Percentiles rank a stretch among this genome's conserved stretches.
These are phyloP conservation scores for Mesochorus sp. DNA, from an alignment of 2,888 invertebrate genomes.

Conservation along the genomic window DNA sequence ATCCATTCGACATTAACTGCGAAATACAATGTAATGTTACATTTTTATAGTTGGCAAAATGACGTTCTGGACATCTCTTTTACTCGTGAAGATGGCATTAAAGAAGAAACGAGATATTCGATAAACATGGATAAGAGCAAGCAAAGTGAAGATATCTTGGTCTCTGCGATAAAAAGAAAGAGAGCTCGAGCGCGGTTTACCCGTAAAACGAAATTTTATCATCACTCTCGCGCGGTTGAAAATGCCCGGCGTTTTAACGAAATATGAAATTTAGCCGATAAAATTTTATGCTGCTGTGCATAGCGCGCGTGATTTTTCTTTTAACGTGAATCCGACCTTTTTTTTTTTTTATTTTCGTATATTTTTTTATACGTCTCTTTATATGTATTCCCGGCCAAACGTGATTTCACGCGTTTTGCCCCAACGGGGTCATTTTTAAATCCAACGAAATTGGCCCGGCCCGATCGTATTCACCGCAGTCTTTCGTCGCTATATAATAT, in stretches of 20 bases:
- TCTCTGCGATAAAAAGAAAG: not conserved
- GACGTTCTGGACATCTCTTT: not conserved
- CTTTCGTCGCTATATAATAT: constrained; percentile 24
- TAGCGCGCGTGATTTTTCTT: constrained; percentile 16
- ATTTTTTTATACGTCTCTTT: too few species aligned
- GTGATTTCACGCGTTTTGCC: not conserved
- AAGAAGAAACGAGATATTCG: constrained; percentile 23
- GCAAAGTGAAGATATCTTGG: not conserved
- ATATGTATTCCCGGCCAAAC: not conserved
- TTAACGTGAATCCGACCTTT: not conserved
- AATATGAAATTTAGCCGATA: constrained; percentile 70
- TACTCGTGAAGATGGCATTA: not conserved
- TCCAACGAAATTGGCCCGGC: constrained; percentile 55
- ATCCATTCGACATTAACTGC: not conserved
- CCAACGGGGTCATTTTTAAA: constrained; percentile 60
- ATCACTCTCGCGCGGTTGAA: constrained; percentile 46
- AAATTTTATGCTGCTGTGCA: constrained; percentile 64
- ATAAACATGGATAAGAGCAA: constrained; percentile 30
- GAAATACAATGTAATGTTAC: not conserved
- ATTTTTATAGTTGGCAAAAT: constrained; percentile 24
- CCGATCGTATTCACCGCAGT: constrained; percentile 20
- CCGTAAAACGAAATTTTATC: constrained; percentile 63
- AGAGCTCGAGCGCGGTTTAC: not conserved
- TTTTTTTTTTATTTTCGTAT: constrained; percentile 3
- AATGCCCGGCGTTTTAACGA: constrained; percentile 61